Base-by-base conservation (phyloP, 2,113 vertebrate species). In the Rhodinocichla rosea region DNA sequence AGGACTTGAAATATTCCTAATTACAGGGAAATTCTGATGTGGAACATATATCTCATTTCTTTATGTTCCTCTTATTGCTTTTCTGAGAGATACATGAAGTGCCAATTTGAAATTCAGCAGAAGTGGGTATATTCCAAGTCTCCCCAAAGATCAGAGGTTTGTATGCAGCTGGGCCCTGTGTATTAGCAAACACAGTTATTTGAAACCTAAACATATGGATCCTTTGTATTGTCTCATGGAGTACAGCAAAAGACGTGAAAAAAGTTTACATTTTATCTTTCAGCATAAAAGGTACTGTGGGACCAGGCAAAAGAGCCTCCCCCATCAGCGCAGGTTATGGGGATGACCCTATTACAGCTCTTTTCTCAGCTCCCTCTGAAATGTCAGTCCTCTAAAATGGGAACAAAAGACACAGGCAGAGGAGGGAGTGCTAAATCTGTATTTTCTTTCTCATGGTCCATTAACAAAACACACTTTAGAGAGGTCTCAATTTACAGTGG, bases 1-100 rank as follows among this genome's bases (percentile, higher is more conserved):
- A 91, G 18, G 75, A 74, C 77, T 95, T 91, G 57, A 95, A 97
- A 94, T 94, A 88, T 82, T 95, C 91, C 35, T 97, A 96, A 98
- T 96, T 96, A 92, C 18, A 60, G 45, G 83, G 65, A 94, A 93
- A 87, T 85, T 96, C 80, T 92, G 83, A 89, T 79, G 74, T 89
- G 94, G 79, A 96, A 94, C 92, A 91, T 79, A 55, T 33, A 89
- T 93, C 85, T 83, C 13, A 23, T 68, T 95, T 94, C 93, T 97
- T 96, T 79, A 57, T 55, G 26, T 63, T 30, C 11, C 79, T 95
- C 44, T 85, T 93, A 74, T 3, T 94, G 87, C 69, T 76, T 95
- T 97, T 90, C 68, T 84, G 23, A 77, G 94, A 92, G 92, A 86
- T 85, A 77, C 15, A 59, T 12, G 28, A 94, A 95, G 22, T 71